phyloP scores from a whole-genome alignment of 2,888 invertebrate species.

The Venustoraphidia nigricollis region DNA sequence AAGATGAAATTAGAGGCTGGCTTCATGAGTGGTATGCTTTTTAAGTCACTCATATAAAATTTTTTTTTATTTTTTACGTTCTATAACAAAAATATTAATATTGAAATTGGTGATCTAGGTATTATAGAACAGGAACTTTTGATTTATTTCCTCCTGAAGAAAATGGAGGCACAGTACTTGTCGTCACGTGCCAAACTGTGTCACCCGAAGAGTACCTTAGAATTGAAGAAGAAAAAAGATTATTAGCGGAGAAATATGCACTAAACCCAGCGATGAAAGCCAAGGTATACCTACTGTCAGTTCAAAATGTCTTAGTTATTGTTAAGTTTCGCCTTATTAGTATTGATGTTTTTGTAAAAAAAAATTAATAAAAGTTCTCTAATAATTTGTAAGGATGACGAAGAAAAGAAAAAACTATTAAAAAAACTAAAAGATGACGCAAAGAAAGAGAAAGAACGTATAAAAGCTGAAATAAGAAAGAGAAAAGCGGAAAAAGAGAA shows the following conservation, averaged over 20 bases:
- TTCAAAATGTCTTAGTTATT: no score
- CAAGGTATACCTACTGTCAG: background rate
- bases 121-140: background rate
- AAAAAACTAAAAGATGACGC: conserved; percentile 10
- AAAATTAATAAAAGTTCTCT: background rate
- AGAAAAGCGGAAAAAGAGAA: conserved; percentile 15
- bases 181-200: conserved; percentile 26
- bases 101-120: no score
- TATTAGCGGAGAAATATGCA: background rate
- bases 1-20: conserved; percentile 62
- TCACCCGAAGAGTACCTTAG: conserved; percentile 41
- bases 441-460: conserved; percentile 13
- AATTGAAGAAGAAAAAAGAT: conserved; percentile 16
- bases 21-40: conserved; percentile 45
- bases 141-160: background rate
- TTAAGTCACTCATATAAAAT: no score
- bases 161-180: conserved; percentile 2
- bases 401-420: conserved; percentile 19
- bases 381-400: conserved; percentile 2
- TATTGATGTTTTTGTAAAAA: background rate
- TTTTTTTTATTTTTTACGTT: no score
- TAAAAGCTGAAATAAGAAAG: conserved; percentile 19
- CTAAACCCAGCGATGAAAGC: background rate
- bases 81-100: no score
- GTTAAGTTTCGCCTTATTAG: no score